phyloP scores from a whole-genome alignment of 2,888 invertebrate genomes.

The Rosalia funebris region DNA sequence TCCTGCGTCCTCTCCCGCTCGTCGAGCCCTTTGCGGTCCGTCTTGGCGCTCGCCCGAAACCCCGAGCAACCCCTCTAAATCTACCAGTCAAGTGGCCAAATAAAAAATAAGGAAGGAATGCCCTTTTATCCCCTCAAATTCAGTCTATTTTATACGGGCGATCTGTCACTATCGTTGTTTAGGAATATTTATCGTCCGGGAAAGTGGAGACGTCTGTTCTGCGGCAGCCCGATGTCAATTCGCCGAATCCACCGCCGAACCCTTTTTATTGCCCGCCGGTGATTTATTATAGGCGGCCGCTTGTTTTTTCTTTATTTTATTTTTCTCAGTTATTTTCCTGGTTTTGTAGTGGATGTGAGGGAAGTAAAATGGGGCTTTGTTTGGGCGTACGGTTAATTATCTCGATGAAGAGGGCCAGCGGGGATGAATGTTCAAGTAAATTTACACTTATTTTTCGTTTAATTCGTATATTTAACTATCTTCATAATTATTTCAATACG shows the following conservation, averaged over 20 bases:
- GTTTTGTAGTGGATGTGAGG: slow-evolving; percentile 4
- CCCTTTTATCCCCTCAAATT: slow-evolving; percentile 56
- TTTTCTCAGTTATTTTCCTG: slow-evolving; percentile 15
- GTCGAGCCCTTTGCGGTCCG: background rate
- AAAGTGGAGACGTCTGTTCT: slow-evolving; percentile 46
- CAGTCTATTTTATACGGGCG: slow-evolving; percentile 57
- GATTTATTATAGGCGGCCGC: slow-evolving; percentile 15
- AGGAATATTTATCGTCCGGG: slow-evolving; percentile 52
- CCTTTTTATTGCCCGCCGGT: slow-evolving; percentile 24
- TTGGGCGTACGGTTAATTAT: background rate
- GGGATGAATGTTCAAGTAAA: too few relatives aligned
- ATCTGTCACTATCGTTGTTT: slow-evolving; percentile 59
- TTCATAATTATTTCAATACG: too few relatives aligned
- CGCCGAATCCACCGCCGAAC: slow-evolving; percentile 24
- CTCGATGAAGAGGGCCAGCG: background rate
- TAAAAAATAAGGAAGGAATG: slow-evolving; percentile 55
- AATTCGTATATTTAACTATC: too few relatives aligned
- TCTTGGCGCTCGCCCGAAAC: slow-evolving; percentile 36
- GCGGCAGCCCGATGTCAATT: slow-evolving; percentile 40
- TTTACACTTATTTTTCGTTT: too few relatives aligned
- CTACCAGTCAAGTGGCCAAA: slow-evolving; percentile 58
- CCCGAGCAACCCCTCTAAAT: slow-evolving; percentile 55
- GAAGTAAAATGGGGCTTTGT: background rate
- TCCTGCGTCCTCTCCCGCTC: background rate
- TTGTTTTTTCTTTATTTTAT: slow-evolving; percentile 7